Evolutionary conservation across 1,140 invertebrate genomes (phyloP), one percentile per base, ranked within the genome.

Genomic region (Diuraphis noxia): DNA sequence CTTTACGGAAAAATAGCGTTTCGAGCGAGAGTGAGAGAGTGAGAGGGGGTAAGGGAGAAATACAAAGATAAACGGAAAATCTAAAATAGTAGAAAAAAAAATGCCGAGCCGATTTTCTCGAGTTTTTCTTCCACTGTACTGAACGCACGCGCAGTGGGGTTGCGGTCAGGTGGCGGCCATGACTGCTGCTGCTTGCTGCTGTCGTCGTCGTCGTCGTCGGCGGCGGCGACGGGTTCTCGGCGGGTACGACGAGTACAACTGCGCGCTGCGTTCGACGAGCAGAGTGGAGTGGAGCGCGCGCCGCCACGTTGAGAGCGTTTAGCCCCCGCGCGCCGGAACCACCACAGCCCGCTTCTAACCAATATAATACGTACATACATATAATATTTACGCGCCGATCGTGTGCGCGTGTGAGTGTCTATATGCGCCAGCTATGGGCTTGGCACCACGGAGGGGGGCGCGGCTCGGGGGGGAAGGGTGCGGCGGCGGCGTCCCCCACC

Each of bases 91-190:
- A 56, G 34, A 56, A 40, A 38, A 52, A 86, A 87, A 87, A 30
- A 34, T 56, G 25, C 52, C 56, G 56, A 63, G 25, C 56, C 56
- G 56, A 72, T 72, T 72, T 72, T n/a, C 30, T 72, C 56, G 56
- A 10, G 56, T 72, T 72, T 72, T 43, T 86, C 72, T 90, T 90
- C 72, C 88, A 81, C 63, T 77, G 56, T 72, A 89, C 88, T 41
- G 41, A 25, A 81, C 88, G 72, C 88, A 72, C 72, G n/a, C 88
- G 41, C 72, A 79, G 88, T 90, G 88, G 88, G 88, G 88, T 90
- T 90, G 88, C 72, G 88, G 88, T 90, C 88, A 90, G 88, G 88
- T 90, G 88, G 63, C 88, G 72, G 88, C 88, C 88, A 90, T 90
- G 88, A 90, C 88, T 90, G 56, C 56, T 72, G 49, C 52, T 56